A percentile compares a stretch with the other conserved stretches of the same genome.
Conservation (phyloP, 2,888 invertebrate species). For the Drosophila antonietae region DNA sequence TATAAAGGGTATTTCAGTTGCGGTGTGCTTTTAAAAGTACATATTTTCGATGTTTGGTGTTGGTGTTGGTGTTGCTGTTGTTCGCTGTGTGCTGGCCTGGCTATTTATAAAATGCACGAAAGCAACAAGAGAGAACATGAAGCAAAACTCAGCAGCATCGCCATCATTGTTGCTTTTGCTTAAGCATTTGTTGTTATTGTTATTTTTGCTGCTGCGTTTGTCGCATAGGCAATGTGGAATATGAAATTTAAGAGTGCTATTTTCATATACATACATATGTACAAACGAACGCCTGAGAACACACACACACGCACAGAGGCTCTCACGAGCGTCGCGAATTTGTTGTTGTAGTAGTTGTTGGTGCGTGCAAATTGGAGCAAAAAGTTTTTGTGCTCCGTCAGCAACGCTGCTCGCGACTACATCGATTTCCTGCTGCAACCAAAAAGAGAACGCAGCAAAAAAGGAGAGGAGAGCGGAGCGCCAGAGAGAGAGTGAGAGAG, state of each 20-base stretch:
- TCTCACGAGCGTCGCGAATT: constrained; percentile 32
- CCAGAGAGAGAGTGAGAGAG: constrained; percentile 3
- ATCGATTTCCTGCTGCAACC: constrained; percentile 69
- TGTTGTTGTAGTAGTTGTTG: constrained; percentile 27
- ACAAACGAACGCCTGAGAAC: constrained; percentile 12
- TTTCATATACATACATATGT: too few relatives aligned
- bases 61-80: constrained; percentile 51
- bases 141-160: constrained; percentile 60
- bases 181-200: constrained; percentile 46
- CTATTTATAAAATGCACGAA: constrained; percentile 76
- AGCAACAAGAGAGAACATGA: constrained; percentile 63
- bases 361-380: constrained; percentile 73
- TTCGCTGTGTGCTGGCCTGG: constrained; percentile 60
- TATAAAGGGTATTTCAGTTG: constrained; percentile 20
- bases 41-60: constrained; percentile 12
- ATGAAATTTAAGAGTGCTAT: constrained; percentile 65
- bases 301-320: background rate
- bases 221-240: constrained; percentile 67
- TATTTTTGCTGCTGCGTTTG: constrained; percentile 36
- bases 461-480: background rate
- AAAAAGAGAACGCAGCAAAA: constrained; percentile 6
- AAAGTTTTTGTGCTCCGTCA: constrained; percentile 40
- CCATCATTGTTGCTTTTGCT: constrained; percentile 62
- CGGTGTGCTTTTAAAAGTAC: constrained; percentile 10
- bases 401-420: constrained; percentile 39